Evolutionary conservation across 1,140 invertebrate species (phyloP), one percentile per base, ranked within the genome.

Genomic region (Meloidogyne floridensis): DNA sequence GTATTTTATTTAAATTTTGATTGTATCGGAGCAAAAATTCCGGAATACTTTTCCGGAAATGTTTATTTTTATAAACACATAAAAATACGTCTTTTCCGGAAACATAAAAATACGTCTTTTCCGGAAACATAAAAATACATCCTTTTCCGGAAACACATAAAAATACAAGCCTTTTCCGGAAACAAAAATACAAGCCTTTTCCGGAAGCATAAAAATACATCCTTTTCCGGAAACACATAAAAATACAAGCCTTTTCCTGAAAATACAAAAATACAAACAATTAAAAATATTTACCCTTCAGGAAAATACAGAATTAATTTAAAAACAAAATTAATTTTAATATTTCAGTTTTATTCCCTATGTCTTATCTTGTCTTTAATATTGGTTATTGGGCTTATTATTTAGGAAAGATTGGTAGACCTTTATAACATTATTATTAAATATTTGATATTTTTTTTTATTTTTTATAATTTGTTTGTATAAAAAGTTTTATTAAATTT

Each of bases 311-410:
- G 2, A 1, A 32, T 32, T 32, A 32, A 20, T 32, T 32, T 32
- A 32, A 32, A 32, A 32, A 20, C 20, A 32, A 11, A 18, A 11
- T 47, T 69, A 8, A 81, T 70, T 77, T 54, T 4, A 47, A n/a
- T 8, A 10, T 81, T 81, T 2, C 32, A 81, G 80, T 77, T 69
- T n/a, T 81, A 32, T 81, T 81, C 42, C 71, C 71, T 2, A 43
- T 80, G n/a, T 80, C 71, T 42, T 77, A 80, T 80, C 70, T 80
- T 54, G 76, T 80, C 7, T 80, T 74, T 76, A 80, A 80, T 15
- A n/a, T 80, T n/a, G 47, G 70, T 43, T 80, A 80, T 76, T 80
- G 79, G 79, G 59, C 54, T n/a, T 77, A 77, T 43, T 80, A 80
- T 47, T 80, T 80, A n/a, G 76, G 15, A 11, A 80, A 81, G 75